These are phyloP conservation scores for Lapara coniferarum DNA, from an alignment of 2,888 invertebrate genomes.

Conservation along the genomic window DNA sequence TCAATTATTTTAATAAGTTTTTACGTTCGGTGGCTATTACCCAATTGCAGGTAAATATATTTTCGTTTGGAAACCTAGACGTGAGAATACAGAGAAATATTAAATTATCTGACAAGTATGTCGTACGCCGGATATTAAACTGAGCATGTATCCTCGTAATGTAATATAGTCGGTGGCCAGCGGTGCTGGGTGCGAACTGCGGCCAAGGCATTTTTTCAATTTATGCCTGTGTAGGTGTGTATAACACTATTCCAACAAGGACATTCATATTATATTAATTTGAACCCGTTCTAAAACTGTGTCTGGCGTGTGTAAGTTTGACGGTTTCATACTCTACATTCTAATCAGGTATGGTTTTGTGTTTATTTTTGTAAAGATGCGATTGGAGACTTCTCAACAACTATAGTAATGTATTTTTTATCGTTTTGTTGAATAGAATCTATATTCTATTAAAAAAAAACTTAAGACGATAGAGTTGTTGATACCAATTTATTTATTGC, in stretches of 20 bases:
- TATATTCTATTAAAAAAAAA: no score
- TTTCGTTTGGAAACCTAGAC: background rate
- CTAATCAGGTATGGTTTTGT: background rate
- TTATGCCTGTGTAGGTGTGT: constrained; percentile 10
- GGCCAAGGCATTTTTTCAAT: constrained; percentile 19
- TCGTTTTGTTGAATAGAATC: no score
- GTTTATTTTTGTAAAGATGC: background rate
- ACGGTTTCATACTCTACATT: background rate
- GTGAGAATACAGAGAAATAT: constrained; percentile 7
- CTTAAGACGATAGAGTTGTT: no score
- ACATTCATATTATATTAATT: constrained; percentile 3
- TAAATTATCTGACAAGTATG: constrained; percentile 40
- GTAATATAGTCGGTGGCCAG: constrained; percentile 38
- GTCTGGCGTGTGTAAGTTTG: constrained; percentile 20
- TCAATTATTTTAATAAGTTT: background rate
- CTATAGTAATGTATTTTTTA: no score
- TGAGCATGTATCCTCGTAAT: constrained; percentile 45
- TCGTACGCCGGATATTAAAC: constrained; percentile 57
- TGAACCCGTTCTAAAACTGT: constrained; percentile 3
- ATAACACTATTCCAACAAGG: background rate
- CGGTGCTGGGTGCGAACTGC: constrained; percentile 13
- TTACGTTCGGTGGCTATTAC: background rate
- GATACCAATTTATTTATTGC: no score
- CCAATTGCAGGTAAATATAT: background rate
- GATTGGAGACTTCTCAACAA: background rate